Percentiles rank a stretch among this genome's conserved stretches.
Evolutionary conservation across 2,888 invertebrate species (phyloP).

Genomic region (Micoletzkya japonica): DNA sequence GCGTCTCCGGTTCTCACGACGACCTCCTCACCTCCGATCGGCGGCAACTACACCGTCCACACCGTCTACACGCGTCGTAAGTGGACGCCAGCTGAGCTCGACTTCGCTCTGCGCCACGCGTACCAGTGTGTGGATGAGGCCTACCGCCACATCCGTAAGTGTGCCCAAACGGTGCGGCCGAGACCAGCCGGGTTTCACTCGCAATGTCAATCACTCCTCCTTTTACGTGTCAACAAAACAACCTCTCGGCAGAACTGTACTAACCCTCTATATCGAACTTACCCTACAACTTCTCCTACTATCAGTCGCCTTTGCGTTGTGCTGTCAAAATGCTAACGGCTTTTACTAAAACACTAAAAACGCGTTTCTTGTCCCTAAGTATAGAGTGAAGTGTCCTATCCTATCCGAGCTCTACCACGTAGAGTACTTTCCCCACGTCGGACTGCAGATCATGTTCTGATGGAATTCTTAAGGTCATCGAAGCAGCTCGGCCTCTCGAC

Average conservation of each 20-base stretch:
- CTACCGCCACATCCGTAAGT: conserved; percentile 34
- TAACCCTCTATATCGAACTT: background rate
- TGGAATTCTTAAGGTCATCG: conserved; percentile 50
- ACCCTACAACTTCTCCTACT: background rate
- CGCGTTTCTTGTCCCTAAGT: background rate
- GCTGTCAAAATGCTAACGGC: background rate
- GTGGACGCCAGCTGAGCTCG: conserved; percentile 49
- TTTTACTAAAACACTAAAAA: background rate
- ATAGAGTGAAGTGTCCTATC: background rate
- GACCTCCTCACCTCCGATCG: conserved; percentile 4
- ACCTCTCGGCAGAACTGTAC: background rate
- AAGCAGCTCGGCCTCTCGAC: conserved; percentile 52
- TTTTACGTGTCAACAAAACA: background rate
- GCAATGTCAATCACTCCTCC: background rate
- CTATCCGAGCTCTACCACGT: no score
- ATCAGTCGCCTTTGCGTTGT: no score
- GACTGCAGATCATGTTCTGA: no score
- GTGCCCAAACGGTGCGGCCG: background rate
- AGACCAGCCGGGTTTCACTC: background rate
- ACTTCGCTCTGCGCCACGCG: conserved; percentile 49
- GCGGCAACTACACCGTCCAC: no score
- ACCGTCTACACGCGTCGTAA: conserved; percentile 39
- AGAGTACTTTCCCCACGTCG: no score
- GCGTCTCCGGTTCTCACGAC: no score
- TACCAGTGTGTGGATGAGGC: conserved; percentile 53